phyloP scores from a whole-genome alignment of 2,888 invertebrate genomes.

The Hypena proboscidalis region DNA sequence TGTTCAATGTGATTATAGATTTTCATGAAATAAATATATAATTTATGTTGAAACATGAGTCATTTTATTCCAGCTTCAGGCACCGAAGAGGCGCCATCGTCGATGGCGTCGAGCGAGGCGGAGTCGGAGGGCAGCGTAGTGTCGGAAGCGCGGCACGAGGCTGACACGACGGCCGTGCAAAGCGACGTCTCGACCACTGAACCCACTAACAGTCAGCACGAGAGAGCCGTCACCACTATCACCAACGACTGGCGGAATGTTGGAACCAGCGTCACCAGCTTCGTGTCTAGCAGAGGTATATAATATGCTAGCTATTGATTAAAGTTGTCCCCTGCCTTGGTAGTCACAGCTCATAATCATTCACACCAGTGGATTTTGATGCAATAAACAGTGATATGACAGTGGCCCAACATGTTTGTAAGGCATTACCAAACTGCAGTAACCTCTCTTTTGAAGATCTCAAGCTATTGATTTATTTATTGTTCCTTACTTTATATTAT shows the following conservation, averaged over 20 bases:
- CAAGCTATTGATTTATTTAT: too few species aligned
- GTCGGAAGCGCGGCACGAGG: conserved; percentile 64
- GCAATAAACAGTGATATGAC: too few species aligned
- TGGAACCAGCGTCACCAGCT: conserved; percentile 58
- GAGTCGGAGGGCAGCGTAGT: conserved; percentile 75
- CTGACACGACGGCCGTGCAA: conserved; percentile 34
- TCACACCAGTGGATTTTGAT: too few species aligned
- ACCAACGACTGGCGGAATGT: conserved; percentile 60
- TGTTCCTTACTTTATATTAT: too few species aligned
- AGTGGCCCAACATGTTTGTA: too few species aligned
- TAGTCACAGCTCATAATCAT: too few species aligned
- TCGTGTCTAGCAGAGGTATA: conserved; percentile 70
- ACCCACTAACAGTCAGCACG: conserved; percentile 37
- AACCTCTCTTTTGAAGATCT: too few species aligned
- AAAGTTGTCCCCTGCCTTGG: conserved; percentile 7
- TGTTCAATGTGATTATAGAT: too few species aligned
- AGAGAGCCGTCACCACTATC: conserved; percentile 51
- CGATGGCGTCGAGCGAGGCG: conserved; percentile 79
- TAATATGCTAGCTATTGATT: neutral
- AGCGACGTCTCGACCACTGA: conserved; percentile 50
- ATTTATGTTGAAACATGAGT: neutral
- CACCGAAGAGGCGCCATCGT: conserved; percentile 77
- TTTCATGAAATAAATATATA: too few species aligned
- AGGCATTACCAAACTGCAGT: too few species aligned
- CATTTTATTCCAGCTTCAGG: conserved; percentile 51